Percentiles rank a stretch among this genome's conserved stretches.
phyloP scores from a whole-genome alignment of 2,113 vertebrate species.

The Nipponia nippon region DNA sequence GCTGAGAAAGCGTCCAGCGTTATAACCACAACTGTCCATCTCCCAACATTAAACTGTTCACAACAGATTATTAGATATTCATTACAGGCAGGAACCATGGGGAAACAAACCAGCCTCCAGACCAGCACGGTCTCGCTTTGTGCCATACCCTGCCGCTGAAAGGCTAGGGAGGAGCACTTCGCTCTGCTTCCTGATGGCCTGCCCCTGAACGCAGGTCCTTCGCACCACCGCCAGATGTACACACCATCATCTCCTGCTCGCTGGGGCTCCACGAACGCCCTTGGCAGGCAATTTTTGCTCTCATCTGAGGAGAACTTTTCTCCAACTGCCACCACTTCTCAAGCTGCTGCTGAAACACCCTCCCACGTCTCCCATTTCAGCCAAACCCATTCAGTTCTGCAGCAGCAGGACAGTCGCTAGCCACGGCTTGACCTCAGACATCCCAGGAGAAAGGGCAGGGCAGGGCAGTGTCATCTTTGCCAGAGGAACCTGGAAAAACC shows the following conservation, averaged over 20 bases:
- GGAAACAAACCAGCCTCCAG: background rate
- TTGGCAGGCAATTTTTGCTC: fast-evolving
- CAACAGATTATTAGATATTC: background rate
- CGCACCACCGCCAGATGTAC: background rate
- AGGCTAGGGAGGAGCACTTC: background rate
- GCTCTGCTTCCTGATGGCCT: background rate
- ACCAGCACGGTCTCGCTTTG: fast-evolving
- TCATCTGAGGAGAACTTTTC: background rate
- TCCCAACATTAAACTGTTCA: background rate
- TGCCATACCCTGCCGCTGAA: background rate
- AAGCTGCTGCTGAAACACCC: background rate
- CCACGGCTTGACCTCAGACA: fast-evolving
- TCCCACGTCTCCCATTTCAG: background rate
- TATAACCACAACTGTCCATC: background rate
- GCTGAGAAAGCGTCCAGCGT: background rate
- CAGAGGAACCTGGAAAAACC: background rate
- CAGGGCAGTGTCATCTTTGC: background rate
- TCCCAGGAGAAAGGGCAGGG: background rate
- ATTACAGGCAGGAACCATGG: background rate
- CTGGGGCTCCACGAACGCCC: background rate
- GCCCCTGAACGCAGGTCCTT: fast-evolving
- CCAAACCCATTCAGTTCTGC: background rate
- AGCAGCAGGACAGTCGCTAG: background rate
- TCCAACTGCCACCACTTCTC: background rate
- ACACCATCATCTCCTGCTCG: background rate